phyloP scores from a whole-genome alignment of 2,888 invertebrate genomes.

The Dolichopus griseipennis region DNA sequence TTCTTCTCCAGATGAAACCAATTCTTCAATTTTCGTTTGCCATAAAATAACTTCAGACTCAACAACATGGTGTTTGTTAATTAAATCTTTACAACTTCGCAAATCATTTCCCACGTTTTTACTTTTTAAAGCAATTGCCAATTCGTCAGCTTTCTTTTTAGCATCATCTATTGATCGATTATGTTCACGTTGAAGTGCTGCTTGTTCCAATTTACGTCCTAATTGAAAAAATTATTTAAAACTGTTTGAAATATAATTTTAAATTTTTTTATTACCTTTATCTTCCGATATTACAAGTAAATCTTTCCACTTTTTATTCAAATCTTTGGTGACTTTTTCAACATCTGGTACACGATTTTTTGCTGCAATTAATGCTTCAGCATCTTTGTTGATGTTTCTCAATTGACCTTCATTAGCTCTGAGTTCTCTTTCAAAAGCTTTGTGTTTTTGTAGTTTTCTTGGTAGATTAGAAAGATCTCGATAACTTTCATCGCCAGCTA shows the following conservation, averaged over 20 bases:
- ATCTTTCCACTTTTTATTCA: constrained; percentile 71
- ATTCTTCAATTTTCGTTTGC: constrained; percentile 68
- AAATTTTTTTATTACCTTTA: constrained; percentile 33
- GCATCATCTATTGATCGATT: constrained; percentile 82
- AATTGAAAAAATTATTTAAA: not conserved
- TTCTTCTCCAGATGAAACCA: constrained; percentile 74
- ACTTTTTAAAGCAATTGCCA: constrained; percentile 68
- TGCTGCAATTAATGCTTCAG: constrained; percentile 61
- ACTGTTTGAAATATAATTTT: not conserved
- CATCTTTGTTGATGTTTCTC: constrained; percentile 72
- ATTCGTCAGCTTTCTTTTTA: constrained; percentile 72
- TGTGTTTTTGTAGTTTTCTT: constrained; percentile 89
- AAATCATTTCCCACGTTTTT: constrained; percentile 82
- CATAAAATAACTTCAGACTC: constrained; percentile 82
- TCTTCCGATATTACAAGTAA: constrained; percentile 58
- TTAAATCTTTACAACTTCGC: constrained; percentile 79
- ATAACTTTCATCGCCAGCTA: constrained; percentile 88
- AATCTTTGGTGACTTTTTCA: constrained; percentile 53
- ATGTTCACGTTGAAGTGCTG: constrained; percentile 70
- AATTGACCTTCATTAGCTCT: constrained; percentile 90
- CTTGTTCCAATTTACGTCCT: constrained; percentile 75
- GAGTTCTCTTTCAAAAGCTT: constrained; percentile 91
- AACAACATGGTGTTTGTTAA: constrained; percentile 80
- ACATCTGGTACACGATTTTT: constrained; percentile 64
- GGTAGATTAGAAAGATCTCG: constrained; percentile 82